phyloP scores from a whole-genome alignment of 2,888 invertebrate species.

The Microchrysa polita region DNA sequence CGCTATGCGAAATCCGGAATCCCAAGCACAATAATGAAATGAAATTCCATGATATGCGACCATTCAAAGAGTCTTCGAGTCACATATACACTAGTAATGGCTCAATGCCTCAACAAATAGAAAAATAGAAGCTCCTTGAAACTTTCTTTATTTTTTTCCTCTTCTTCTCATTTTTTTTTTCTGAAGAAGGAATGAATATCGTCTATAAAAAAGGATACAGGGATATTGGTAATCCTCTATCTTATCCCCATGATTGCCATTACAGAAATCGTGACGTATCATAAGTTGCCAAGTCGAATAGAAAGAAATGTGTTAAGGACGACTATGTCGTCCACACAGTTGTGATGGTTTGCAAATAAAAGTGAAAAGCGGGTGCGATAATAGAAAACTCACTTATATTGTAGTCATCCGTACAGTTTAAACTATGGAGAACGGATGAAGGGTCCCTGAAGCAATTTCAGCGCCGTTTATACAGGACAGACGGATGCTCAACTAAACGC shows the following conservation, averaged over 20 bases:
- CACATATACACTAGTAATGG: slow-evolving; percentile 40
- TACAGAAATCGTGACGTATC: slow-evolving; percentile 46
- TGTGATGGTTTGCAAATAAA: slow-evolving; percentile 28
- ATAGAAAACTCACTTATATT: slow-evolving; percentile 33
- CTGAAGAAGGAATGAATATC: neutral
- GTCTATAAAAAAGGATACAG: slow-evolving; percentile 45
- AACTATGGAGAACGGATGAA: neutral
- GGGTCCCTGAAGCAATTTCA: slow-evolving; percentile 25
- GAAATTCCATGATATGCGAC: slow-evolving; percentile 43
- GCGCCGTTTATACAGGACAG: no score
- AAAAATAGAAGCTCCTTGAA: slow-evolving; percentile 38
- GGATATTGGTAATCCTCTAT: slow-evolving; percentile 45
- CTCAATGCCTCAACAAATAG: slow-evolving; percentile 47
- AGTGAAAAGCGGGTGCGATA: slow-evolving; percentile 26
- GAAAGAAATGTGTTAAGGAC: neutral
- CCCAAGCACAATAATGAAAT: slow-evolving; percentile 1
- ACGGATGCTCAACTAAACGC: slow-evolving; percentile 3
- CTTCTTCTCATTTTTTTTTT: neutral
- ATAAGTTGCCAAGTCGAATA: slow-evolving; percentile 20
- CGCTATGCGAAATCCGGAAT: slow-evolving; percentile 25
- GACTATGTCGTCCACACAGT: slow-evolving; percentile 4
- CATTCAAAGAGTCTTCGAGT: slow-evolving; percentile 41
- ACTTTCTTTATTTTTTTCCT: neutral
- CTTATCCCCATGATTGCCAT: slow-evolving; percentile 46
- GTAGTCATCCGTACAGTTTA: slow-evolving; percentile 5